These are phyloP conservation scores for Murina feae DNA, from an alignment of 2,113 vertebrate genomes.

Conservation along the genomic window DNA sequence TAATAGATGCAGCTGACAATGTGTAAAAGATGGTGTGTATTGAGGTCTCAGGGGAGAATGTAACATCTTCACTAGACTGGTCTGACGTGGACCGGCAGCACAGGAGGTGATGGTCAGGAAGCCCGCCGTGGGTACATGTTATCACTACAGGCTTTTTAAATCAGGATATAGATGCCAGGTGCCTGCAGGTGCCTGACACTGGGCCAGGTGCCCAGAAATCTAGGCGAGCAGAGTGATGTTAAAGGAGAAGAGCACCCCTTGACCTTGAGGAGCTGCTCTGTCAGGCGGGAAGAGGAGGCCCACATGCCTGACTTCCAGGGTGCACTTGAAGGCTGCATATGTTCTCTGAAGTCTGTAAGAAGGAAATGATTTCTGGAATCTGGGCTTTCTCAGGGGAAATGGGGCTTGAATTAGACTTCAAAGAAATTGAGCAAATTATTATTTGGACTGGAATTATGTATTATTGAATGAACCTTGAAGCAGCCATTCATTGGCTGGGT, in stretches of 20 bases:
- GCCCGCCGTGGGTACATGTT: neutral
- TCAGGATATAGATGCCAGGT: neutral
- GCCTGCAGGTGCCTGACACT: neutral
- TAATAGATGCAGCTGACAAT: slow-evolving; percentile 60
- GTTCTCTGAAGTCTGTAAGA: neutral
- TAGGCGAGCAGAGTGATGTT: no score
- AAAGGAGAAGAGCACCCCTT: neutral
- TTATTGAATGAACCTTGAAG: slow-evolving; percentile 67
- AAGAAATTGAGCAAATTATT: slow-evolving; percentile 68
- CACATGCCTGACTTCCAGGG: neutral
- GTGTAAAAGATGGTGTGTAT: slow-evolving; percentile 57
- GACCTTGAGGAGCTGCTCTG: neutral
- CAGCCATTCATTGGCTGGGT: slow-evolving; percentile 55
- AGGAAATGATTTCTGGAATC: slow-evolving; percentile 30
- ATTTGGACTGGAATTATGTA: slow-evolving; percentile 70
- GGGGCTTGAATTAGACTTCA: slow-evolving; percentile 70
- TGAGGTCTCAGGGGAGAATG: slow-evolving; percentile 25
- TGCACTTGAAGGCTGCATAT: neutral
- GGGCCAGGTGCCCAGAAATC: neutral
- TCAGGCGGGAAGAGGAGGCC: neutral
- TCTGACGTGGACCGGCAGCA: neutral
- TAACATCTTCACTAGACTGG: slow-evolving; percentile 49
- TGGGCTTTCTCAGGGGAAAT: slow-evolving; percentile 54
- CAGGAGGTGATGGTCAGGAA: neutral
- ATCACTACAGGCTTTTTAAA: neutral